Evolutionary conservation across 2,888 invertebrate genomes (phyloP).

Genomic region (Sceliomorpha sp.): DNA sequence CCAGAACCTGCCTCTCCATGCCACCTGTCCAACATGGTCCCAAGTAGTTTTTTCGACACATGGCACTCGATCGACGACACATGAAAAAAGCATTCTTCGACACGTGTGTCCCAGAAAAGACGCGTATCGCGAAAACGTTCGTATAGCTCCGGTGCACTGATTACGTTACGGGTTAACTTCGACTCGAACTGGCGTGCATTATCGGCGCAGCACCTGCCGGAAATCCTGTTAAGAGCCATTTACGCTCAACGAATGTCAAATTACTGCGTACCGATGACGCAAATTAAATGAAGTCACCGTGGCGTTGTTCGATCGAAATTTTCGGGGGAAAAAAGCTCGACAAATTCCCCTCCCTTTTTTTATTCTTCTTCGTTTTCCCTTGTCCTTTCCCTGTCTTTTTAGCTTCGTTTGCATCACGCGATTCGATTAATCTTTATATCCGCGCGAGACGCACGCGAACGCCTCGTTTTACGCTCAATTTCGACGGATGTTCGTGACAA

Average conservation of each 20-base stretch:
- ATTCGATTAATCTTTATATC: constrained; percentile 11
- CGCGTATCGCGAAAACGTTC: constrained; percentile 37
- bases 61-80: constrained; percentile 28
- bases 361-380: too few species aligned
- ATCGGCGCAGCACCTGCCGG: constrained; percentile 59
- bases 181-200: constrained; percentile 57
- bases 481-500: constrained; percentile 21
- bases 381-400: too few species aligned
- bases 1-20: constrained; percentile 24
- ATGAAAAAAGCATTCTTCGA: constrained; percentile 24
- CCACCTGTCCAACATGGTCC: constrained; percentile 9
- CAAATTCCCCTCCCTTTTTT: too few species aligned
- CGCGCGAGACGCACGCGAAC: constrained; percentile 20
- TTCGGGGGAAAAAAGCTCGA: too few species aligned
- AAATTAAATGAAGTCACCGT: constrained; percentile 34
- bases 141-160: constrained; percentile 36
- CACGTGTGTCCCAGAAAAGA: constrained; percentile 4
- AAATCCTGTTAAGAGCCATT: constrained; percentile 65
- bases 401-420: constrained; percentile 13
- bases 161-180: constrained; percentile 55
- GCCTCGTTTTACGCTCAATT: constrained; percentile 20
- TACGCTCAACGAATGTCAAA: constrained; percentile 66
- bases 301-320: constrained; percentile 15
- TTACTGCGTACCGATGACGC: constrained; percentile 47
- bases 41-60: constrained; percentile 24